These are phyloP conservation scores for Amazona guildingii DNA, from an alignment of 2,113 vertebrate species.

Conservation along the genomic window DNA sequence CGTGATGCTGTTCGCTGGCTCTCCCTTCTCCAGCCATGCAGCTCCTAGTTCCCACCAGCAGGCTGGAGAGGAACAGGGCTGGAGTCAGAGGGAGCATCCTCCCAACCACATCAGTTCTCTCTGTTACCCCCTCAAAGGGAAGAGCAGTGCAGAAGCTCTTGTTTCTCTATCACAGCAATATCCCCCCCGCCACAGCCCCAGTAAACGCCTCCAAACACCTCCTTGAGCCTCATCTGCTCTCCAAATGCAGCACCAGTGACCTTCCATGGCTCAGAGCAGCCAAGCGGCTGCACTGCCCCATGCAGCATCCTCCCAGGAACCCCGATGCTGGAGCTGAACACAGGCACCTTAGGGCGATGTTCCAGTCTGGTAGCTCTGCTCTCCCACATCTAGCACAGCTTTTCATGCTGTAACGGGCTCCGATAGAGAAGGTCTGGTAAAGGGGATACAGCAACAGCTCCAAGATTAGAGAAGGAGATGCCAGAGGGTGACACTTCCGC, in stretches of 20 bases:
- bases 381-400: neutral
- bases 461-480: conserved; percentile 43
- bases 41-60: neutral
- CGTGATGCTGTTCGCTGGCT: neutral
- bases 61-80: neutral
- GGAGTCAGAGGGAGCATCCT: neutral
- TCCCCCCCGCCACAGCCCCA: fast-evolving
- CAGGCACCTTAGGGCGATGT: neutral
- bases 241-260: fast-evolving
- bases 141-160: neutral
- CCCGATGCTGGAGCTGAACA: fast-evolving
- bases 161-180: neutral
- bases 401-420: neutral
- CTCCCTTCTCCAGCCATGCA: neutral
- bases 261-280: neutral
- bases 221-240: neutral
- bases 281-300: neutral
- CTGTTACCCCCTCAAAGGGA: neutral
- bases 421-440: conserved; percentile 21
- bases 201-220: neutral
- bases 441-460: neutral
- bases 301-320: fast-evolving
- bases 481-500: conserved; percentile 68
- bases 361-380: neutral
- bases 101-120: neutral